Evolutionary conservation across 2,888 invertebrate genomes (phyloP).

Genomic region (Athalia circularis): DNA sequence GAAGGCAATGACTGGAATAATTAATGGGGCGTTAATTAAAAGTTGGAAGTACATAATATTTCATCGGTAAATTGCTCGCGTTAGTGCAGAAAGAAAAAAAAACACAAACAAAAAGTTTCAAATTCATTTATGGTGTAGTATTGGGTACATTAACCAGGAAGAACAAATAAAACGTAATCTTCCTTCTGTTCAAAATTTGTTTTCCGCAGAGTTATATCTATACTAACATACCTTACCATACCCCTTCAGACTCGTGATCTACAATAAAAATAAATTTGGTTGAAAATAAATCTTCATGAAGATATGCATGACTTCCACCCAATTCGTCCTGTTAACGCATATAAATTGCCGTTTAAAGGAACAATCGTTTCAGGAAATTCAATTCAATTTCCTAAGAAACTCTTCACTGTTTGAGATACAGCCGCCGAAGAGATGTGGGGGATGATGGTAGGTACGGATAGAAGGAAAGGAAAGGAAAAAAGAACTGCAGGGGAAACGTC

Average conservation of each 20-base stretch:
- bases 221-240: neutral
- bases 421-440: slow-evolving; percentile 62
- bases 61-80: no score
- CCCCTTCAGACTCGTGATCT: slow-evolving; percentile 36
- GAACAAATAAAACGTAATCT: no score
- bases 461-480: slow-evolving; percentile 24
- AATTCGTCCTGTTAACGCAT: slow-evolving; percentile 69
- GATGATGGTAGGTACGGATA: slow-evolving; percentile 53
- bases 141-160: no score
- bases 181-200: no score
- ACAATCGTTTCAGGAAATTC: slow-evolving; percentile 66
- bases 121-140: no score
- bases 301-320: slow-evolving; percentile 69
- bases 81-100: no score
- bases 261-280: slow-evolving; percentile 46
- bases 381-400: slow-evolving; percentile 71
- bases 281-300: slow-evolving; percentile 55
- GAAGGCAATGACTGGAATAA: neutral
- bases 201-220: neutral
- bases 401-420: slow-evolving; percentile 69
- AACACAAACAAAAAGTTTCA: no score
- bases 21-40: slow-evolving; percentile 3
- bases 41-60: no score
- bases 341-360: slow-evolving; percentile 70
- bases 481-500: neutral